These are phyloP conservation scores for Cottus gobio DNA, from an alignment of 2,113 vertebrate genomes.

Conservation along the genomic window DNA sequence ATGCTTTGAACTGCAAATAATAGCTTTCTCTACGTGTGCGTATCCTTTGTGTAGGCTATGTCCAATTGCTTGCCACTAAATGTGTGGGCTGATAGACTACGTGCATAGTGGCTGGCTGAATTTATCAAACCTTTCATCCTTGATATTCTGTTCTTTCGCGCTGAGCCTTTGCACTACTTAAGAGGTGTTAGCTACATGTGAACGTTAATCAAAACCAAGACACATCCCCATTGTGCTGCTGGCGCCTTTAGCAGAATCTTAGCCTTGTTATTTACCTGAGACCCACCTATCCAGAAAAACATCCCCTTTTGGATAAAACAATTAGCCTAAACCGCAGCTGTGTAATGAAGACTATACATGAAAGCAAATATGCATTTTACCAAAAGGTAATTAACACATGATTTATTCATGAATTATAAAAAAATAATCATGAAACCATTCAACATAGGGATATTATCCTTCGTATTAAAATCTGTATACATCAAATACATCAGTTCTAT, in stretches of 20 bases:
- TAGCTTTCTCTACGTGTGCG: background rate
- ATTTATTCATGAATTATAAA: conserved; percentile 45
- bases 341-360: background rate
- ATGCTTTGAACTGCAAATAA: background rate
- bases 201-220: conserved; percentile 52
- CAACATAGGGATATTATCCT: conserved; percentile 5
- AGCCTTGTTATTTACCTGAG: conserved; percentile 46
- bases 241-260: conserved; percentile 12
- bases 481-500: conserved; percentile 3
- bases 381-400: background rate
- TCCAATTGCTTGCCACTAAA: conserved; percentile 34
- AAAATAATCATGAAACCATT: conserved; percentile 7
- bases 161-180: conserved; percentile 35
- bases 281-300: conserved; percentile 21
- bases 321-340: background rate
- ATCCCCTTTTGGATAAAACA: background rate
- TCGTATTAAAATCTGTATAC: conserved; percentile 11
- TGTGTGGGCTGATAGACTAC: conserved; percentile 30
- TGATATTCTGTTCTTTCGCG: conserved; percentile 21
- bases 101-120: conserved; percentile 30
- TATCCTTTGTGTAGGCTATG: background rate
- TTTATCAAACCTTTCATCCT: conserved; percentile 51
- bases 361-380: background rate
- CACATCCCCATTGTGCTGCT: conserved; percentile 25
- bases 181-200: conserved; percentile 36